Base-by-base conservation (phyloP, 2,888 invertebrate genomes). In the Entomobrya proxima region DNA sequence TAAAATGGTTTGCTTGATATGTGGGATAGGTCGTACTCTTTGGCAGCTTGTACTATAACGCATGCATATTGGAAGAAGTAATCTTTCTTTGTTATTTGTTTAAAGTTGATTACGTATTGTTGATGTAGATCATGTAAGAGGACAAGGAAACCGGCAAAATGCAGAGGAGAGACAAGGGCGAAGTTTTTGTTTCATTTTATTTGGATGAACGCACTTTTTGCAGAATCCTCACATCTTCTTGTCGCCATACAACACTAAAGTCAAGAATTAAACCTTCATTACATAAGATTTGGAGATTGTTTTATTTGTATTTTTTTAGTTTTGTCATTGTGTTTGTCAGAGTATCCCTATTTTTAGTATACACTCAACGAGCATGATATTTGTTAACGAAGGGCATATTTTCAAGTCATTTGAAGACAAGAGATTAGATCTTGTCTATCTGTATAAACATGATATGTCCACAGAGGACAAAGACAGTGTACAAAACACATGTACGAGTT, bases 61-160 rank as follows among this genome's bases (percentile, higher is more conserved):
- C 40, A 72, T 44, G 44, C 44, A 72, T 24, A n/a, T 21, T 44
- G n/a, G n/a, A n/a, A n/a, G n/a, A n/a, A n/a, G 27, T 55, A 5
- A 37, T 37, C 37, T 37, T 37, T 11, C 18, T 13, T 21, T 4
- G 3, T 52, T 21, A 4, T 64, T 37, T n/a, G 2, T 18, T 64
- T 21, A 37, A 24, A 67, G 32, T 6, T 40, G 11, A 69, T 18
- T 67, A 11, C 21, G n/a, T 40, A 27, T 40, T 40, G 55, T 64
- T 64, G 52, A 37, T 80, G 64, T 69, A 64, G 79, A 80, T 80
- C 79, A 80, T 52, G 52, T 32, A 69, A 27, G 32, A n/a, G 69
- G 11, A 15, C n/a, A 67, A 40, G 52, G 21, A 37, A 47, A 9
- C 21, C 11, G 9, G 11, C 7, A 64, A 64, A 37, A 18, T 64